Conservation (phyloP, 2,113 vertebrate species). For the Sula dactylatra region DNA sequence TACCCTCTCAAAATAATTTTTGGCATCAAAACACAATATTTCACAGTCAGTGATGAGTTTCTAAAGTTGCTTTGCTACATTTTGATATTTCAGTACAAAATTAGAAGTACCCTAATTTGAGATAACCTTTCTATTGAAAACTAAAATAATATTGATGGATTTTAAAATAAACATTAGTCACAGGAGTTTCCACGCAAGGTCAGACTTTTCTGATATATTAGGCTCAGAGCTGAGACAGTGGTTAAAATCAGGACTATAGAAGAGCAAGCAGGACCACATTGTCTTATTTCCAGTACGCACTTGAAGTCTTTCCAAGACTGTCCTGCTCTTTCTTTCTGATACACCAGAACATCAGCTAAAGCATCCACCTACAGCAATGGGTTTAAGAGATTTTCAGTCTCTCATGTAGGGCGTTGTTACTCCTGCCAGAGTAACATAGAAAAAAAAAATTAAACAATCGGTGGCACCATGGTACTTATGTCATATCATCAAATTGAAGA, state of each 20-base stretch:
- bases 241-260: not conserved
- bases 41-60: not conserved
- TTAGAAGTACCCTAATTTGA: not conserved
- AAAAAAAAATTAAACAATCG: not conserved
- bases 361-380: not conserved
- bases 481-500: not conserved
- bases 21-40: not conserved
- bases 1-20: not conserved
- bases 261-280: not conserved
- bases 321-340: not conserved
- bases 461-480: not conserved
- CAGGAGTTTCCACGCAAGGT: not conserved
- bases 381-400: not conserved
- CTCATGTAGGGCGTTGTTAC: fast-evolving
- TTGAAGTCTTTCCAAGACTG: not conserved
- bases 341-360: not conserved
- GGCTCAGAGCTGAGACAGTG: not conserved
- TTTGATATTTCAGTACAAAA: not conserved
- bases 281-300: not conserved
- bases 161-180: not conserved
- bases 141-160: not conserved
- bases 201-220: not conserved
- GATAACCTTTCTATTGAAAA: not conserved
- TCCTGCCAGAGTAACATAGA: not conserved
- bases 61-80: not conserved